Percentiles rank a stretch among this genome's conserved stretches.
These are phyloP conservation scores for Iguana delicatissima DNA, from an alignment of 2,797 vertebrate species.

Conservation along the genomic window DNA sequence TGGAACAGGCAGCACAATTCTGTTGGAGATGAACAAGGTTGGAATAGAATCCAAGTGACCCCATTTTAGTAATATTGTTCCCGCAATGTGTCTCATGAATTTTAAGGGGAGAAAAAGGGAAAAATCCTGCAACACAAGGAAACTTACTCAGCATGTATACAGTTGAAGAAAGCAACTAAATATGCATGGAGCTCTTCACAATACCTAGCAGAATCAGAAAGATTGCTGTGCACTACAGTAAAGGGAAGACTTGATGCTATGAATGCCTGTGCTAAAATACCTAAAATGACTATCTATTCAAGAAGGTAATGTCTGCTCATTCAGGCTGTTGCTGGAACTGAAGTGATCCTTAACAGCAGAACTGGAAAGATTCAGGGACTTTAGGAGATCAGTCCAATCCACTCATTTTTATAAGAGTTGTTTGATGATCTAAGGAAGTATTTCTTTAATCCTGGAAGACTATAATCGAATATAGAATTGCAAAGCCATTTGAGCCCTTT, in stretches of 20 bases:
- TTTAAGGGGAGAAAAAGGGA: background rate
- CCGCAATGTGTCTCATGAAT: conserved; percentile 11
- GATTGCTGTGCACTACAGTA: background rate
- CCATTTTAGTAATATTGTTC: conserved; percentile 14
- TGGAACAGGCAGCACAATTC: background rate
- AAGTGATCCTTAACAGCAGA: background rate
- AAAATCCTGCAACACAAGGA: background rate
- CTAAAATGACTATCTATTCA: background rate
- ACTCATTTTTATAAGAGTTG: background rate
- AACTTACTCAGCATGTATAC: background rate
- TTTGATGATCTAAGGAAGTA: background rate
- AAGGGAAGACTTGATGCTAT: background rate
- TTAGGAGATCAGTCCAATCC: background rate
- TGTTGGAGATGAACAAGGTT: background rate
- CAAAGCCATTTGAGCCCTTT: background rate
- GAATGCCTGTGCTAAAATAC: background rate
- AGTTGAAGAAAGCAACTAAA: background rate
- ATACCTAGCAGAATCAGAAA: background rate
- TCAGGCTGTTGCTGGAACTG: background rate
- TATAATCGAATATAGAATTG: background rate
- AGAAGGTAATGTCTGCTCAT: conserved; percentile 3
- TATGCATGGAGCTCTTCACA: background rate
- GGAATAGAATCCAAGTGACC: background rate
- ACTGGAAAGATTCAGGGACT: background rate
- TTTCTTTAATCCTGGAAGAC: background rate